Base-by-base conservation (phyloP, 2,888 invertebrate genomes). In the Poecilus cupreus region DNA sequence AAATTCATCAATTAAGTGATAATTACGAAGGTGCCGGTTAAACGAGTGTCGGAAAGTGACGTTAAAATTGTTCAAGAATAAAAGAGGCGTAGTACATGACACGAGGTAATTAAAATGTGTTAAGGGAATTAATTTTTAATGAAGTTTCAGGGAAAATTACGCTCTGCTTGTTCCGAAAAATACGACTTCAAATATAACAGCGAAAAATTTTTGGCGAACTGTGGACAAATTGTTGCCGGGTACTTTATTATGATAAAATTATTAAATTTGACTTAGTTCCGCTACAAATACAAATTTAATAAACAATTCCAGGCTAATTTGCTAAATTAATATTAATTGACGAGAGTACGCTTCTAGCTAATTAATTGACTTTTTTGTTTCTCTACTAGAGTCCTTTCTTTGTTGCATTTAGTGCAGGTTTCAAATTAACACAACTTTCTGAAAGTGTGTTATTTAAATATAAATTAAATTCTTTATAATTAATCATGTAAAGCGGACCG, bases 41-140 rank as follows among this genome's bases (percentile, higher is more conserved):
- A 51, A 51, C 75, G 75, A 39, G 39, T 26, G 37, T 24, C 51
- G 26, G 43, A 54, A 75, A 32, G 54, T 51, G 75, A 49, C 43
- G 75, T 16, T 60, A 24, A 60, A 77, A 77, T 77, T 60, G 60
- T 77, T 43, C 60, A 64, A 60, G 60, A 64, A 77, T 77, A 43
- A 77, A 18, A 26, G 22, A 43, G 77, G 24, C 60, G 46, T 26
- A 43, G 77, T 54, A 77, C 64, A 77, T 64, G 77, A 77, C 77
- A 77, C 43, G 64, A 77, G 64, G 77, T 60, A 77, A 77, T 77
- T 77, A 60, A 77, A 77, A 77, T 77, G 64, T 77, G 77, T 77
- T 77, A 64, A 77, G 46, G 37, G 64, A 77, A 76, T 77, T 77
- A 77, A 60, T 64, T 77, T 77, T 46, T 77, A 77, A 77, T 77